These are phyloP conservation scores for Morpho deidamia DNA, from an alignment of 2,888 invertebrate genomes.

Conservation along the genomic window DNA sequence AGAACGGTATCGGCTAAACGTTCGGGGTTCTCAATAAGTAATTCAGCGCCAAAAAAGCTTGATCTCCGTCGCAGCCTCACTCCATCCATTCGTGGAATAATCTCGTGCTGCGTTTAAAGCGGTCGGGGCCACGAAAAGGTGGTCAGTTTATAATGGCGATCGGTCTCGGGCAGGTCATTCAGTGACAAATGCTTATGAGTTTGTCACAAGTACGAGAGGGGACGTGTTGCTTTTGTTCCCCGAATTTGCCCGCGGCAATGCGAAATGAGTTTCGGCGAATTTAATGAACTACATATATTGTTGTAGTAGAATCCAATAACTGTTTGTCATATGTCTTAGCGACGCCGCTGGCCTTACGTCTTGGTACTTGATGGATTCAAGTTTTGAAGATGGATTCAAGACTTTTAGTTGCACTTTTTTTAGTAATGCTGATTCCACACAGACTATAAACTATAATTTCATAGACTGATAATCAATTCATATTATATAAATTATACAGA, in stretches of 20 bases:
- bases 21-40: conserved; percentile 76
- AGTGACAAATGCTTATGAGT: conserved; percentile 77
- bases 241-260: conserved; percentile 45
- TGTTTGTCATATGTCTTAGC: not conserved
- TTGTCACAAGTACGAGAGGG: conserved; percentile 62
- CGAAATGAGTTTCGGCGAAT: conserved; percentile 45
- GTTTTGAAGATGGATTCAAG: no score
- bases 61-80: conserved; percentile 30
- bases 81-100: not conserved
- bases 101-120: not conserved
- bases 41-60: conserved; percentile 41
- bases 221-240: conserved; percentile 47
- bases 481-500: no score
- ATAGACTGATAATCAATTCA: no score
- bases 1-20: conserved; percentile 74
- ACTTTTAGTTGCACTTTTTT: no score
- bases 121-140: conserved; percentile 36
- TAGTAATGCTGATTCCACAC: no score
- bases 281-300: conserved; percentile 42
- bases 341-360: no score
- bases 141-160: conserved; percentile 46
- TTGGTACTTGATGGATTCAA: no score
- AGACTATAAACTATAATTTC: no score
- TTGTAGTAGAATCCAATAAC: conserved; percentile 3
- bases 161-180: conserved; percentile 59